Percentiles rank a stretch among this genome's conserved stretches.
These are phyloP conservation scores for Hippocampus zosterae DNA, from an alignment of 2,113 vertebrate species.

Conservation along the genomic window DNA sequence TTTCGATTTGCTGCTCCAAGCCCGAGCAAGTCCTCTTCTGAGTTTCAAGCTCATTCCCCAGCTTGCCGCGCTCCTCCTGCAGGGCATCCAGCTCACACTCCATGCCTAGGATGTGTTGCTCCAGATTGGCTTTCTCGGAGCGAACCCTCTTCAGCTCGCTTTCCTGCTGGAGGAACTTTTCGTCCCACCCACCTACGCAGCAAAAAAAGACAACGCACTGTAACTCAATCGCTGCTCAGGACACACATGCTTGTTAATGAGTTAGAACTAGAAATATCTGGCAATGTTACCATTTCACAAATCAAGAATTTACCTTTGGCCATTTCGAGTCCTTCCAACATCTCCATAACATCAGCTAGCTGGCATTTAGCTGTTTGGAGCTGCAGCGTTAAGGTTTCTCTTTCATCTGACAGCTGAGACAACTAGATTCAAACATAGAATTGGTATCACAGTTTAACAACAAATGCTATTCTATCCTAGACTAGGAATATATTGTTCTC, in stretches of 20 bases:
- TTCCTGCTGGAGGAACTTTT: slow-evolving; percentile 73
- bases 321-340: slow-evolving; percentile 61
- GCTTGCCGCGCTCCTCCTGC: slow-evolving; percentile 65
- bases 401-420: slow-evolving; percentile 60
- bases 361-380: slow-evolving; percentile 58
- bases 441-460: background rate
- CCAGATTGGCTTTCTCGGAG: slow-evolving; percentile 71
- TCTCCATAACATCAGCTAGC: slow-evolving; percentile 54
- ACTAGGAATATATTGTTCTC: background rate
- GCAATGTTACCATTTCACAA: background rate
- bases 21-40: slow-evolving; percentile 58
- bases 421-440: slow-evolving; percentile 33
- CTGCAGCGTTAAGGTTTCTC: slow-evolving; percentile 52
- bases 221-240: background rate
- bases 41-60: slow-evolving; percentile 70
- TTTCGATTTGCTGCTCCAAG: slow-evolving; percentile 74
- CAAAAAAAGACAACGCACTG: background rate
- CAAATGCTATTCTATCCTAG: background rate
- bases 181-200: slow-evolving; percentile 61
- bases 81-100: slow-evolving; percentile 71
- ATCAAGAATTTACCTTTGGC: slow-evolving; percentile 44
- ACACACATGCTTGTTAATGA: no score
- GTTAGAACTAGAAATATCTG: background rate
- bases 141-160: slow-evolving; percentile 67
- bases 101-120: slow-evolving; percentile 66